Conservation (phyloP, 2,113 vertebrate species). For the Pangasianodon hypophthalmus region DNA sequence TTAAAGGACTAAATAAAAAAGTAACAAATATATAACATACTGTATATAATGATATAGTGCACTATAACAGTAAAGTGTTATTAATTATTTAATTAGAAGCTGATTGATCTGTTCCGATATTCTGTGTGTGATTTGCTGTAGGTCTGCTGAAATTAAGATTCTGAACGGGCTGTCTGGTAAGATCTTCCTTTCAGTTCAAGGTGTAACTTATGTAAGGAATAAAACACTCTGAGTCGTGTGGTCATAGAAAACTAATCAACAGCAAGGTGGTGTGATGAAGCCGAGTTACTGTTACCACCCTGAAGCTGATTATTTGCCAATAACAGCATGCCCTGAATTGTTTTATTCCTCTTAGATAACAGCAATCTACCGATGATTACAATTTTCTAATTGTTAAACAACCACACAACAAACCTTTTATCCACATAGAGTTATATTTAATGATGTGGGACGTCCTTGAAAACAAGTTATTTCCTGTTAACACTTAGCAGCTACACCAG, state of each 20-base stretch:
- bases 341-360: not conserved
- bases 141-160: slow-evolving; percentile 31
- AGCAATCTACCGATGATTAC: too few species aligned
- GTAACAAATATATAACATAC: not conserved
- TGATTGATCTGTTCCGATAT: not conserved
- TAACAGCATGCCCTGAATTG: not conserved
- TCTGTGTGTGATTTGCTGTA: not conserved
- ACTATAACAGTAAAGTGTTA: not conserved
- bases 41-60: not conserved
- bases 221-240: not conserved
- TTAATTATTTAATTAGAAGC: not conserved
- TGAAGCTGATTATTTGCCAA: not conserved
- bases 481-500: too few species aligned
- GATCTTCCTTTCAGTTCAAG: not conserved
- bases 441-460: too few species aligned
- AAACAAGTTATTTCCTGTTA: too few species aligned
- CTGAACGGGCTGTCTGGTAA: slow-evolving; percentile 39
- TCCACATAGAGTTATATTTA: too few species aligned
- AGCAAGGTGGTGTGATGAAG: not conserved
- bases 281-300: not conserved
- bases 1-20: not conserved
- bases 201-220: not conserved
- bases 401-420: too few species aligned
- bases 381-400: too few species aligned
- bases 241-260: not conserved